Percentiles rank a stretch among this genome's conserved stretches.
phyloP scores from a whole-genome alignment of 2,113 vertebrate genomes.

The Accipiter virgatus region DNA sequence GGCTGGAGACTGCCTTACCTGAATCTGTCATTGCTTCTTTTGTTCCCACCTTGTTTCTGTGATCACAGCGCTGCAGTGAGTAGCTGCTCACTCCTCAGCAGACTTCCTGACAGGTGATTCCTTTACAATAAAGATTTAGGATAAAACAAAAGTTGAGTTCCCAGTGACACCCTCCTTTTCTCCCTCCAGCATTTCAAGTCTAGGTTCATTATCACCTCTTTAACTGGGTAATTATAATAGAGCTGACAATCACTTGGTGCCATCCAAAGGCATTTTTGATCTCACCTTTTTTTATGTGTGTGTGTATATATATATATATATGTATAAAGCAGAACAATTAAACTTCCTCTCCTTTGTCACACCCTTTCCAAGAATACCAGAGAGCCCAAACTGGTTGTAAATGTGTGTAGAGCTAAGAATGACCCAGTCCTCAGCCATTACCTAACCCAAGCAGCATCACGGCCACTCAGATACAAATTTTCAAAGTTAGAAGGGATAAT shows the following conservation, averaged over 20 bases:
- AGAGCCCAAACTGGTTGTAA: background rate
- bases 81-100: background rate
- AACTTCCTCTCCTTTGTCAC: background rate
- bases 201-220: constrained; percentile 59
- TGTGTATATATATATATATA: background rate
- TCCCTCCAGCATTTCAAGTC: constrained; percentile 44
- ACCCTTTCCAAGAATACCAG: background rate
- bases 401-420: background rate
- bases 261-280: constrained; percentile 45
- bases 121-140: constrained; percentile 52
- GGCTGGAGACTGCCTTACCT: background rate
- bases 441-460: background rate
- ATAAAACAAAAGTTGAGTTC: constrained; percentile 53
- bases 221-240: constrained; percentile 64
- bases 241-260: constrained; percentile 47
- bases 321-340: constrained; percentile 13
- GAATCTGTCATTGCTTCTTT: constrained; percentile 46
- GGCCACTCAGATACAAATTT: background rate
- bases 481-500: background rate
- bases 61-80: constrained; percentile 9
- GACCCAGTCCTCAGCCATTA: background rate
- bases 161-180: constrained; percentile 16
- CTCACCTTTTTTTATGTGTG: background rate
- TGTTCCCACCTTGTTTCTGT: background rate
- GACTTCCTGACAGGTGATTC: constrained; percentile 54